phyloP scores from a whole-genome alignment of 2,113 vertebrate genomes.

The Ellobius talpinus region DNA sequence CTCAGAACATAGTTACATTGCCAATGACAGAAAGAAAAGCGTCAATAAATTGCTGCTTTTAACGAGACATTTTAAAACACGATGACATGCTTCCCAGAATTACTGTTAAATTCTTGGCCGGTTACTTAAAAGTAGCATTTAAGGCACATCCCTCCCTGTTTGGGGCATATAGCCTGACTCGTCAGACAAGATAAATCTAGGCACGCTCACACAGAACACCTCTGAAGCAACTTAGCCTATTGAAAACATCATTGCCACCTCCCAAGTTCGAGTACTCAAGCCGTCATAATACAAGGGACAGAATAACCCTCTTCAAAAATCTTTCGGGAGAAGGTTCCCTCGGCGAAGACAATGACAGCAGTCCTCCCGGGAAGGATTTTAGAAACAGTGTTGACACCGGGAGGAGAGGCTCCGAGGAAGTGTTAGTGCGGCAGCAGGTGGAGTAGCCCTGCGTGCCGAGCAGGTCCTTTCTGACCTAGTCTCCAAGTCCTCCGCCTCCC shows the following conservation, averaged over 20 bases:
- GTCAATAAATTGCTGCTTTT: constrained; percentile 55
- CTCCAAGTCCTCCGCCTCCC: constrained; percentile 17
- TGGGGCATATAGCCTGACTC: constrained; percentile 62
- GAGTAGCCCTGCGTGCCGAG: constrained; percentile 37
- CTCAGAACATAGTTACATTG: background rate
- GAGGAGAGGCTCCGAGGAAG: background rate
- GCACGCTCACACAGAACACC: constrained; percentile 26
- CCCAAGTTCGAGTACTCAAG: background rate
- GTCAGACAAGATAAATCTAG: constrained; percentile 49
- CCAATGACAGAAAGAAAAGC: background rate
- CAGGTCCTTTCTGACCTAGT: constrained; percentile 64
- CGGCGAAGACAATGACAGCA: constrained; percentile 48
- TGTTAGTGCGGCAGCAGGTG: constrained; percentile 74
- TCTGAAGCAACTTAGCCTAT: background rate
- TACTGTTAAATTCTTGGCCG: background rate
- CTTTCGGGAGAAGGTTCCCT: background rate
- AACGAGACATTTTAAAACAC: constrained; percentile 39
- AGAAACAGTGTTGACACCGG: background rate
- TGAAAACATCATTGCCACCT: background rate
- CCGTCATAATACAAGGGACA: background rate
- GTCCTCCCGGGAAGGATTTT: constrained; percentile 14
- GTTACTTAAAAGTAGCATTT: constrained; percentile 24
- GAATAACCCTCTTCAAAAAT: background rate
- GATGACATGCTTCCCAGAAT: constrained; percentile 21
- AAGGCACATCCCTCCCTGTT: constrained; percentile 36